phyloP scores from a whole-genome alignment of 2,888 invertebrate species.

The Apocheima hispidaria region DNA sequence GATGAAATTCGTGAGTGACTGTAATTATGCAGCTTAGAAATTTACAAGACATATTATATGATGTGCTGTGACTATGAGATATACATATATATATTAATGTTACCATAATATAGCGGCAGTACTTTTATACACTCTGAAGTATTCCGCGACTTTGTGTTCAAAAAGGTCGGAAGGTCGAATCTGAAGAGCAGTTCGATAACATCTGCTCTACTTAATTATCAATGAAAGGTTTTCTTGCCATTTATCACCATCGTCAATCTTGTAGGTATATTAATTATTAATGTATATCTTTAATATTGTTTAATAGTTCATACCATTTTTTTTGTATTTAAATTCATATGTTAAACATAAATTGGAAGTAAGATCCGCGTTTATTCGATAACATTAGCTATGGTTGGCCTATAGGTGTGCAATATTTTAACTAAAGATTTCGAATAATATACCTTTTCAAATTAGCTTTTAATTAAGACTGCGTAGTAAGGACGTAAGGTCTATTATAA shows the following conservation, averaged over 20 bases:
- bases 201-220: neutral
- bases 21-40: constrained; percentile 10
- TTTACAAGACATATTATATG: neutral
- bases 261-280: neutral
- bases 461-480: constrained; percentile 23
- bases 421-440: no score
- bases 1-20: constrained; percentile 12
- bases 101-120: neutral
- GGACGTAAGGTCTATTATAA: constrained; percentile 33
- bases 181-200: neutral
- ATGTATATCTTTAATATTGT: no score
- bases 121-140: neutral
- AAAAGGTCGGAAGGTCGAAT: neutral
- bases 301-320: no score
- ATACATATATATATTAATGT: neutral
- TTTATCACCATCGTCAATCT: neutral
- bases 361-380: no score
- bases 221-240: neutral
- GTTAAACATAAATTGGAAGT: no score
- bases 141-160: neutral
- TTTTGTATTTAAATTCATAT: no score
- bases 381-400: neutral
- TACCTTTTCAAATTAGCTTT: neutral
- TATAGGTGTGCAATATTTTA: neutral
- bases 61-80: no score